Evolutionary conservation across 2,888 invertebrate genomes (phyloP).

Genomic region (Hydropsyche betteni): DNA sequence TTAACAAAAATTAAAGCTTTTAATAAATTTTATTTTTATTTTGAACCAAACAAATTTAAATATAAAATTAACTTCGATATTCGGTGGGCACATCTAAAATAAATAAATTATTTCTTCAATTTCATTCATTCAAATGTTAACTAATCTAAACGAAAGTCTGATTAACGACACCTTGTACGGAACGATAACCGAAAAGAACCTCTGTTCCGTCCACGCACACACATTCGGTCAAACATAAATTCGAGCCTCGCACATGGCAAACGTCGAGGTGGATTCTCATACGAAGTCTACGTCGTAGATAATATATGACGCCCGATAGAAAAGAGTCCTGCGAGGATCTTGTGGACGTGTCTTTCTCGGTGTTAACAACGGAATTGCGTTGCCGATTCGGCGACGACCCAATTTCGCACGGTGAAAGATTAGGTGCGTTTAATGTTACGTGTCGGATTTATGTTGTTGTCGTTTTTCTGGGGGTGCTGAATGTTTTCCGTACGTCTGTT

Average conservation of each 20-base stretch:
- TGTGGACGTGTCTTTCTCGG: not conserved
- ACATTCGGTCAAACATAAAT: too few relatives aligned
- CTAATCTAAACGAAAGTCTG: slow-evolving; percentile 32
- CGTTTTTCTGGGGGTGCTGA: too few relatives aligned
- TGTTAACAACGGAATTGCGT: not conserved
- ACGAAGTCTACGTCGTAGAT: not conserved
- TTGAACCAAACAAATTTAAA: too few relatives aligned
- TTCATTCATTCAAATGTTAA: too few relatives aligned
- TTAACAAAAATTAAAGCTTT: too few relatives aligned
- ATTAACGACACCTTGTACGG: slow-evolving; percentile 8
- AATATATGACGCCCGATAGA: not conserved
- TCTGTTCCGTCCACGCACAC: too few relatives aligned
- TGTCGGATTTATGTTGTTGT: too few relatives aligned
- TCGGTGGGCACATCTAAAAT: too few relatives aligned
- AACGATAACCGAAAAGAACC: slow-evolving; percentile 9
- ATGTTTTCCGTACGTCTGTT: too few relatives aligned
- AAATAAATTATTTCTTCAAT: too few relatives aligned
- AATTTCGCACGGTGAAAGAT: not conserved
- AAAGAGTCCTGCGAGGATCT: not conserved
- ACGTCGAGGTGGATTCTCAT: slow-evolving; percentile 9
- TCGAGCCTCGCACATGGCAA: not conserved
- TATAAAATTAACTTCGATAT: too few relatives aligned
- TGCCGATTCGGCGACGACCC: not conserved
- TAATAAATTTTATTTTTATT: too few relatives aligned
- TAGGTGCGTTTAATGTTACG: not conserved